Evolutionary conservation across 2,113 vertebrate genomes (phyloP).

Genomic region (Protobothrops mucrosquamatus): DNA sequence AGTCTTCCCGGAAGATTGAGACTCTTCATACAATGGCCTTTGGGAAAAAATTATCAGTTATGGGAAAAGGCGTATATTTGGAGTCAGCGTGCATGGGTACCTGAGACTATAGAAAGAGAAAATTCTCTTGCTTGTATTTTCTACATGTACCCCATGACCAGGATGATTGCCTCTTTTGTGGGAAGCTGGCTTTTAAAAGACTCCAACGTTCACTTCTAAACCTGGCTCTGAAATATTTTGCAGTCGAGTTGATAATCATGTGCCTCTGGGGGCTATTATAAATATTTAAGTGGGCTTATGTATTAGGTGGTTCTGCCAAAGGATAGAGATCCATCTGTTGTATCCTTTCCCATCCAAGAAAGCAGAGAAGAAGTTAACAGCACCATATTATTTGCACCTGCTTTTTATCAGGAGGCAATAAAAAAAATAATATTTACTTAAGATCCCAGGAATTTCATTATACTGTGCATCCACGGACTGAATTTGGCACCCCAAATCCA

Average conservation of each 20-base stretch:
- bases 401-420: neutral
- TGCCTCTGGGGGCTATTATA: neutral
- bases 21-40: neutral
- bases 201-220: neutral
- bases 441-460: conserved; percentile 7
- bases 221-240: neutral
- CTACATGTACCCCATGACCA: neutral
- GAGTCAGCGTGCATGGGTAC: neutral
- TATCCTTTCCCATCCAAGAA: neutral
- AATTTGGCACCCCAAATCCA: conserved; percentile 34
- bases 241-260: neutral
- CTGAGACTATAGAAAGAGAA: neutral
- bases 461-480: conserved; percentile 27
- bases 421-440: neutral
- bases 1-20: neutral
- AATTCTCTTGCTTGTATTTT: neutral
- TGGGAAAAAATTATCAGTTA: neutral
- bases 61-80: neutral
- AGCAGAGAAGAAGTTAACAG: neutral
- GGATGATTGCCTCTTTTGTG: neutral
- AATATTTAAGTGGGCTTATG: neutral
- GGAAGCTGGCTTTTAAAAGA: neutral
- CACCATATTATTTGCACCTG: neutral
- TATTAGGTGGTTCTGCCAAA: neutral
- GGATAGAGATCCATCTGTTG: neutral